These are phyloP conservation scores for Troides aeacus DNA, from an alignment of 2,888 invertebrate species.

Conservation along the genomic window DNA sequence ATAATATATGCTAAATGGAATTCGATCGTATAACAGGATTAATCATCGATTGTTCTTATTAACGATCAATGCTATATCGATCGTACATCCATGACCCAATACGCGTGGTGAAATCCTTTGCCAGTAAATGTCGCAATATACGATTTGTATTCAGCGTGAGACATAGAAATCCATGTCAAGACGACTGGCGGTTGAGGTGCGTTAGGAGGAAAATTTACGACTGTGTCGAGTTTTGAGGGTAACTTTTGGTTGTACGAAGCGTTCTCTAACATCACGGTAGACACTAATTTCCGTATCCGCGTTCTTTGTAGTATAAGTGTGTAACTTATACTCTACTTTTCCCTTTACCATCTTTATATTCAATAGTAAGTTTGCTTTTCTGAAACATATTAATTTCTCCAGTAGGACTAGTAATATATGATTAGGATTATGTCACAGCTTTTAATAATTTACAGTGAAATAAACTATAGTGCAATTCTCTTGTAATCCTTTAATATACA, in stretches of 20 bases:
- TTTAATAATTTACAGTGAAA: too few relatives aligned
- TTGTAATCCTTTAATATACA: too few relatives aligned
- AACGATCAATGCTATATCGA: slow-evolving; percentile 29
- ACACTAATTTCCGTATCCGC: slow-evolving; percentile 25
- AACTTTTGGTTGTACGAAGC: slow-evolving; percentile 40
- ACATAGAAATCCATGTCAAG: slow-evolving; percentile 79
- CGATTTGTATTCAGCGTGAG: slow-evolving; percentile 72
- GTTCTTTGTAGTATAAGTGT: slow-evolving; percentile 9
- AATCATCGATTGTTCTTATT: slow-evolving; percentile 38
- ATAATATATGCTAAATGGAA: neutral
- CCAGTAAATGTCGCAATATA: slow-evolving; percentile 62
- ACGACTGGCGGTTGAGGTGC: slow-evolving; percentile 61
- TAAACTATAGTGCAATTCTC: too few relatives aligned
- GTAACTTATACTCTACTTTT: neutral
- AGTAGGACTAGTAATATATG: too few relatives aligned
- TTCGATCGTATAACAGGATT: slow-evolving; percentile 12
- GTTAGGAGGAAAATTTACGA: slow-evolving; percentile 70
- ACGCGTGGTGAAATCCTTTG: slow-evolving; percentile 75
- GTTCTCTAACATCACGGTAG: slow-evolving; percentile 15
- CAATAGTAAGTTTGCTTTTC: neutral
- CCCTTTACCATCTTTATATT: neutral
- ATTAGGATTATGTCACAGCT: too few relatives aligned
- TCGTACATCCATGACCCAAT: slow-evolving; percentile 75
- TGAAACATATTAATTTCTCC: neutral
- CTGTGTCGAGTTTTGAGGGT: slow-evolving; percentile 49